phyloP scores from a whole-genome alignment of 2,888 invertebrate species.

The Tenthredo mesomela region DNA sequence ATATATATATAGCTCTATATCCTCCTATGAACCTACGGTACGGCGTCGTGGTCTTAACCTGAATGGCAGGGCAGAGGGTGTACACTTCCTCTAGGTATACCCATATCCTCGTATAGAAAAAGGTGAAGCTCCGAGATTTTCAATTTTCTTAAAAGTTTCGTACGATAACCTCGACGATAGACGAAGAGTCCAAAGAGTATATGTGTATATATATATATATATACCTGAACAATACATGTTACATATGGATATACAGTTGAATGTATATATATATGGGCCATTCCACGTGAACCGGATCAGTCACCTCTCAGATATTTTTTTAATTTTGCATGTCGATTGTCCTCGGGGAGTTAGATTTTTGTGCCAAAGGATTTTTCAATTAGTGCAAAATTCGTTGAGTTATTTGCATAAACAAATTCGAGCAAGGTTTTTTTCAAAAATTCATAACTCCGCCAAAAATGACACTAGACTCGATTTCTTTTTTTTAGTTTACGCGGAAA shows the following conservation, averaged over 20 bases:
- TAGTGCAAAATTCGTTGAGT: no score
- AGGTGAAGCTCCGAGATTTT: conserved; percentile 19
- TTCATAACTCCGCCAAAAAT: no score
- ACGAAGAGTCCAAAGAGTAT: background rate
- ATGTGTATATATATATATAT: background rate
- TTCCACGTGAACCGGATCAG: no score
- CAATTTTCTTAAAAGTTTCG: conserved; percentile 40
- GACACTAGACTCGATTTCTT: no score
- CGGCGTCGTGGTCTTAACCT: background rate
- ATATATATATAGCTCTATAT: background rate
- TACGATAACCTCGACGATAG: background rate
- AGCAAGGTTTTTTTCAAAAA: no score
- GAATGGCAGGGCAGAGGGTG: background rate
- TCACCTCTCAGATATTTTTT: no score
- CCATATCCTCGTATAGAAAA: background rate
- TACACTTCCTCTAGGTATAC: background rate
- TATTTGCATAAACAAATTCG: no score
- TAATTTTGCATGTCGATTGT: no score
- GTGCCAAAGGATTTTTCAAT: no score
- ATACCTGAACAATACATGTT: background rate
- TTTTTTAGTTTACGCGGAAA: no score
- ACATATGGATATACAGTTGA: background rate
- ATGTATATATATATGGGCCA: background rate
- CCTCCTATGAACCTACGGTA: background rate
- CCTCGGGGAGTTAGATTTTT: no score